Conservation (phyloP, 1,140 invertebrate genomes). For the Drosophila subobscura region DNA sequence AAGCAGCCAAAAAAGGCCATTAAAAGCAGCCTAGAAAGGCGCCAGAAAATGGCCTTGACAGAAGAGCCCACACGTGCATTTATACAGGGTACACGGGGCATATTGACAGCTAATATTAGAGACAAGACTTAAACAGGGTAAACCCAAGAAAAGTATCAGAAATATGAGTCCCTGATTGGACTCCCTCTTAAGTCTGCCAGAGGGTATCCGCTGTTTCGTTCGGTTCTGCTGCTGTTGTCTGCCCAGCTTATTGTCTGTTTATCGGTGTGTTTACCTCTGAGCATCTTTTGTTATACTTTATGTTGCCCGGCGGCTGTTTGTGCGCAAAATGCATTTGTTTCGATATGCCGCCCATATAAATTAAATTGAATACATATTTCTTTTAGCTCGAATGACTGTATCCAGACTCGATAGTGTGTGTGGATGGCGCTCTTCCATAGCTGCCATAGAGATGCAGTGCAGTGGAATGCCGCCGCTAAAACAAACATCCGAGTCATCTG, state of each 20-base stretch:
- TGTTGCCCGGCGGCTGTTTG: constrained; percentile 41
- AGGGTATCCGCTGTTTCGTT: constrained; percentile 1
- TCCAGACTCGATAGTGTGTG: background rate
- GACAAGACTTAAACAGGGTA: no score
- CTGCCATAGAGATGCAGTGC: constrained; percentile 12
- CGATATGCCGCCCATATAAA: constrained; percentile 36
- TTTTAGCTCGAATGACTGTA: constrained; percentile 8
- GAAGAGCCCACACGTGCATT: background rate
- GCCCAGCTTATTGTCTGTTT: constrained; percentile 9
- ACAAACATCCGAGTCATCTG: constrained; percentile 69
- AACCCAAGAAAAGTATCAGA: no score
- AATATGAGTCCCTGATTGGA: no score
- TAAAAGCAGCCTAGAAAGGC: constrained; percentile 12
- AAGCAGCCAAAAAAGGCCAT: constrained; percentile 27
- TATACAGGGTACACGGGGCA: background rate
- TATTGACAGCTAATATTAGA: no score
- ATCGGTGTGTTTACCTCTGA: constrained; percentile 40
- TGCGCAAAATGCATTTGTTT: constrained; percentile 52
- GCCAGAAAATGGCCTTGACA: background rate
- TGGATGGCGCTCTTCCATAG: no score
- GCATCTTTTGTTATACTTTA: constrained; percentile 41
- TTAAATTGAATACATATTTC: constrained; percentile 47
- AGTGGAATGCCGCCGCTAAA: constrained; percentile 46
- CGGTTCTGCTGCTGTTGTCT: background rate
- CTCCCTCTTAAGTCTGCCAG: no score